A percentile compares a stretch with the other conserved stretches of the same genome.
phyloP scores from a whole-genome alignment of 1,140 invertebrate genomes.

The Heliconius himera region DNA sequence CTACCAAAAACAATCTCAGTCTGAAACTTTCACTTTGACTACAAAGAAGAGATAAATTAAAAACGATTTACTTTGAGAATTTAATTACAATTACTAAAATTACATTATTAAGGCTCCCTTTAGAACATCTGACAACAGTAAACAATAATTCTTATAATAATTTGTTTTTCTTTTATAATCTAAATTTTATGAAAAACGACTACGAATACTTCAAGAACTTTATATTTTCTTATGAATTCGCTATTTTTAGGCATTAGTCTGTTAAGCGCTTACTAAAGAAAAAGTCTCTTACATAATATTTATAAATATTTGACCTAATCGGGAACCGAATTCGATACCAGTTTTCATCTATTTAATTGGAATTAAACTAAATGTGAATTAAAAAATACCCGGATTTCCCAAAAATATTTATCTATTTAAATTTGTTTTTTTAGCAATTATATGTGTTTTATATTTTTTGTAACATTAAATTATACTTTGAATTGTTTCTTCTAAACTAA shows the following conservation, averaged over 20 bases:
- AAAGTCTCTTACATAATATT: not conserved
- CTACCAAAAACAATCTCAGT: not conserved
- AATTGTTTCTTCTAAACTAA: not conserved
- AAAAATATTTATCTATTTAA: too few species aligned
- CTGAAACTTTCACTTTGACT: not conserved
- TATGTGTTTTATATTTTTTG: too few species aligned
- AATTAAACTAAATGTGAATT: too few species aligned
- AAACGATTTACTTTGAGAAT: not conserved
- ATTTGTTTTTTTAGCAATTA: too few species aligned
- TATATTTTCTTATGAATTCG: not conserved
- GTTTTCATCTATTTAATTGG: too few species aligned
- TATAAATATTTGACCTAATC: not conserved
- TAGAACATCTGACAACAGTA: not conserved
- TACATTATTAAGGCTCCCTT: conserved; percentile 2
- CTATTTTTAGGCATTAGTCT: too few species aligned
- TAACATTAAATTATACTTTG: too few species aligned
- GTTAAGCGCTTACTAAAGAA: not conserved
- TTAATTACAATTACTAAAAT: not conserved
- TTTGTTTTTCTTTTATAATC: not conserved
- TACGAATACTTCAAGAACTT: not conserved
- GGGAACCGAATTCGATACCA: not conserved
- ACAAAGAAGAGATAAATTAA: not conserved
- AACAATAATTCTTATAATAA: not conserved
- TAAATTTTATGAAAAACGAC: not conserved
- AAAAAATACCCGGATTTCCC: too few species aligned